Evolutionary conservation across 2,113 vertebrate genomes (phyloP).

Genomic region (Entosphenus tridentatus): DNA sequence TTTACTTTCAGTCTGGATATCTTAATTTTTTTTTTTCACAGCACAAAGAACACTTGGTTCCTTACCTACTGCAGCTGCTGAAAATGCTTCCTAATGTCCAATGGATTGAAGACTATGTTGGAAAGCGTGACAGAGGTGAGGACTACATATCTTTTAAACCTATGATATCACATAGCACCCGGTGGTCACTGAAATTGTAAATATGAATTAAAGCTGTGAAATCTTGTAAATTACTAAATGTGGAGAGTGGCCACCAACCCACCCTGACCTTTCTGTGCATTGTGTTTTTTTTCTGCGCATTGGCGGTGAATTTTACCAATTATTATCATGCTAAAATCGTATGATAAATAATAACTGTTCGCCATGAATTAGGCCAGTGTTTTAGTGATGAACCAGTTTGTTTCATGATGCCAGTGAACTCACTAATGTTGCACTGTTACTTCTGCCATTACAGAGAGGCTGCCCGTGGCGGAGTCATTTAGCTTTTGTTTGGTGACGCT

Average conservation of each 20-base stretch:
- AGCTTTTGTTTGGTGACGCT: background rate
- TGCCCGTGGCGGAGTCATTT: constrained; percentile 1
- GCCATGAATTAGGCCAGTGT: background rate
- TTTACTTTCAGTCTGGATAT: background rate
- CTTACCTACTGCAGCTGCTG: constrained; percentile 3
- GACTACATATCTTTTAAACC: background rate
- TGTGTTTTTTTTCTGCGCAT: background rate
- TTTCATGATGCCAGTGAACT: background rate
- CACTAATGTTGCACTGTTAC: background rate
- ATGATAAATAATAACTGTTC: background rate
- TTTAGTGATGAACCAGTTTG: background rate
- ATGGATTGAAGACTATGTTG: constrained; percentile 5
- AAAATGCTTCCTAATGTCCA: background rate
- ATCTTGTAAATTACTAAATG: background rate
- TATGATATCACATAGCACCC: background rate
- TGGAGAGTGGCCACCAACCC: background rate
- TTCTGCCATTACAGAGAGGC: constrained; percentile 1
- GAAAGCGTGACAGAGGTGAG: background rate
- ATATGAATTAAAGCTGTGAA: background rate
- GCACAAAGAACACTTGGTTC: background rate
- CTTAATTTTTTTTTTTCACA: background rate
- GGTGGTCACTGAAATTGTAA: background rate
- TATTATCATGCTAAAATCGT: background rate
- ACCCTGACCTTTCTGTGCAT: background rate
- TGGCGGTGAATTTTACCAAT: background rate